Evolutionary conservation across 2,797 vertebrate species (phyloP), one percentile per base, ranked within the genome.

Genomic region (Oceanodroma leucorhoa): DNA sequence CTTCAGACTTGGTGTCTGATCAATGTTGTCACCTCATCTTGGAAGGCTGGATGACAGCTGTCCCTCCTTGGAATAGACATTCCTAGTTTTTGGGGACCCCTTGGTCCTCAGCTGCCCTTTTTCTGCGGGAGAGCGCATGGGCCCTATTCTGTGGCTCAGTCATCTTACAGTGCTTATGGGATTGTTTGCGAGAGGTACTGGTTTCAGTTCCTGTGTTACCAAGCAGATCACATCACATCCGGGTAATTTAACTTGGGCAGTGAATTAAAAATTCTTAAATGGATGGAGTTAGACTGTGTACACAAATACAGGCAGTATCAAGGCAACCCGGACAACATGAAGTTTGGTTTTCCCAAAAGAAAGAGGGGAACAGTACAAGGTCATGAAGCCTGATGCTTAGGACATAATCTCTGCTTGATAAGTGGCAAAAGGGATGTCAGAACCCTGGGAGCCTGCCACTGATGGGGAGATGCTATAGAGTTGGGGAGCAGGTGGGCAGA

Each of bases 81-180:
- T 57, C 18, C 29, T 67, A 34, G 16, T 5, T 71, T 93, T 67
- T 50, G 21, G 54, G 29, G 7, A 58, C 2, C 1, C 2, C 6
- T 69, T 36, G 3, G 18, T 64, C 89, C 32, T 83, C 29, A 38
- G 23, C 32, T 88, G 17, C 17, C 17, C 15, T 66, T 89, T 84
- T 57, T 36, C 20, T 60, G 9, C 18, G 3, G 9, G 26, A 41
- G n/a, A 66, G 8, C 3, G 0, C 2, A 3, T 29, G 38, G 11
- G 11, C 20, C 18, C 29, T 48, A 3, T 60, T 75, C 73, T 43
- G 34, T 81, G 32, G 15, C 13, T 78, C 15, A 70, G 36, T 11
- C 29, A 9, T 41, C 23, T 88, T 73, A 11, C 18, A 38, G 23
- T 58, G 41, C 24, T 80, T 40, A 10, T 17, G 29, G 40, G n/a